Evolutionary conservation across 2,113 vertebrate species (phyloP).

Genomic region (Trogon surrucura): DNA sequence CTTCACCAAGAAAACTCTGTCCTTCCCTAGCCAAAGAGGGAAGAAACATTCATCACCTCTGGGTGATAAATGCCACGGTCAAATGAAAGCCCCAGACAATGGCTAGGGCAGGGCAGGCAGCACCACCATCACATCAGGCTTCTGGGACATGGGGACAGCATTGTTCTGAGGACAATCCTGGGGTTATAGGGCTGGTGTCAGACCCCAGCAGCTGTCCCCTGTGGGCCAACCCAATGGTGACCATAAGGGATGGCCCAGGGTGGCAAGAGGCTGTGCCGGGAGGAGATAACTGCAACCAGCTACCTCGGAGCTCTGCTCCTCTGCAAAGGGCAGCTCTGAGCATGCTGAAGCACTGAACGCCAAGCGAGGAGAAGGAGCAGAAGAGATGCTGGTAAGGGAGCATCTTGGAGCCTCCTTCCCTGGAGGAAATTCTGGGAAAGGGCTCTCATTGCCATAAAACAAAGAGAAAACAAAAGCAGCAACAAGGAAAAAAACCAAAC

Average conservation of each 20-base stretch:
- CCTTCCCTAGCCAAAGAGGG: background rate
- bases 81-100: too few species aligned
- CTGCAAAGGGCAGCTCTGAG: background rate
- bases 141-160: background rate
- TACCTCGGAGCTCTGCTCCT: background rate
- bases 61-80: too few species aligned
- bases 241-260: background rate
- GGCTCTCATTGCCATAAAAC: background rate
- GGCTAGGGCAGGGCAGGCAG: background rate
- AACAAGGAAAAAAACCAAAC: background rate
- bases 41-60: background rate
- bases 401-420: background rate
- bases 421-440: constrained; percentile 28
- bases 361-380: background rate
- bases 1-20: background rate
- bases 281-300: background rate
- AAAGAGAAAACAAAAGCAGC: constrained; percentile 22
- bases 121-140: background rate
- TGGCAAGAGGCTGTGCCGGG: background rate
- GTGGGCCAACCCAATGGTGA: background rate
- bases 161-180: background rate
- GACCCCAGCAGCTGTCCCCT: background rate
- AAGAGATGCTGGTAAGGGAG: background rate
- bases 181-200: background rate
- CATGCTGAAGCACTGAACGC: accelerated